phyloP scores from a whole-genome alignment of 2,113 vertebrate genomes.

The Cepphus grylle region DNA sequence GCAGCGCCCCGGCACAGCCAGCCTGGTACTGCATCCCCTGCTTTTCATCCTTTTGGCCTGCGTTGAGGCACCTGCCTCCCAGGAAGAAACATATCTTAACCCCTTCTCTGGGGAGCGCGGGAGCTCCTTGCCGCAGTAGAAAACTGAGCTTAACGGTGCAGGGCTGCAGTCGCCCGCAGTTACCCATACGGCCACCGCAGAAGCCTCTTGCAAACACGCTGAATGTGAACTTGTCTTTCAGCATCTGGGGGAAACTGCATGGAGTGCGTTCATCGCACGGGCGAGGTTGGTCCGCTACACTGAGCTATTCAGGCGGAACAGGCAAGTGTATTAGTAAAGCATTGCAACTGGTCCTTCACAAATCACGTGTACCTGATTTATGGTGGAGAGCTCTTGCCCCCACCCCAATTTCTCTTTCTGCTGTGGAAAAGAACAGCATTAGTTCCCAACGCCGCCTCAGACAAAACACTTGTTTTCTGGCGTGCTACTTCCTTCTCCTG shows the following conservation, averaged over 20 bases:
- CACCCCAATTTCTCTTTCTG: neutral
- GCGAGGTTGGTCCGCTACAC: neutral
- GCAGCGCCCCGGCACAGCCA: neutral
- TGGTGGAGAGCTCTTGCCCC: neutral
- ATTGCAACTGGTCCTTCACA: neutral
- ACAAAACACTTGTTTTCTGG: neutral
- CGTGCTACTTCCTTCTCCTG: neutral
- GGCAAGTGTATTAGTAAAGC: neutral
- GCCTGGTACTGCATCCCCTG: neutral
- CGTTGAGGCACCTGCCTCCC: too few relatives aligned
- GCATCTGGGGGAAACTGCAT: neutral
- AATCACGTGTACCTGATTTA: neutral
- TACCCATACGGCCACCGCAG: neutral
- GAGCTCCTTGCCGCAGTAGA: neutral
- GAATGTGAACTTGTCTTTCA: neutral
- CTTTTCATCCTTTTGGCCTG: neutral
- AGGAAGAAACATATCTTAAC: fast-evolving
- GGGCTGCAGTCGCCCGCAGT: neutral
- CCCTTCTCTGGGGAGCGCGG: neutral
- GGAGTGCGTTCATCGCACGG: fast-evolving
- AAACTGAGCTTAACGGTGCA: neutral
- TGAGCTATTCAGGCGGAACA: neutral
- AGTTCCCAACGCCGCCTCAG: neutral
- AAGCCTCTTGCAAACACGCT: neutral
- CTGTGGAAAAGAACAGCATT: neutral